Conservation (phyloP, 2,797 vertebrate species). For the Sebastes flavidus region DNA sequence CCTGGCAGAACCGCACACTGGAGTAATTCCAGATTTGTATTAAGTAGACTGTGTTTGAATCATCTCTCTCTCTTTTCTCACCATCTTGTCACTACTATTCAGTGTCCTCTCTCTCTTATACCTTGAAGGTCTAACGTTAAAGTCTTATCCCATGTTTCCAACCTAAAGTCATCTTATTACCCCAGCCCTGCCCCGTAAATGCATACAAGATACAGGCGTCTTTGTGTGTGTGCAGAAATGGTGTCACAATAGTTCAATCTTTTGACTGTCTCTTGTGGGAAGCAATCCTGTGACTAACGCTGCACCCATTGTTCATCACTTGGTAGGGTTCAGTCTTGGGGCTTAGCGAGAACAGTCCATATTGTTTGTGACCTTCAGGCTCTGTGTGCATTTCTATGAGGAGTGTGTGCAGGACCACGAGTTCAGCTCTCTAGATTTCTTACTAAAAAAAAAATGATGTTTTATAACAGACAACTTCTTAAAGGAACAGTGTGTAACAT, state of each 20-base stretch:
- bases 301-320: not conserved
- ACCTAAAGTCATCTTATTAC: slow-evolving; percentile 11
- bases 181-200: not conserved
- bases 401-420: not conserved
- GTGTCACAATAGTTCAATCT: not conserved
- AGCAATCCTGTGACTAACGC: not conserved
- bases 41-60: slow-evolving; percentile 26
- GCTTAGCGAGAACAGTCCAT: not conserved
- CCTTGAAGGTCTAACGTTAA: not conserved
- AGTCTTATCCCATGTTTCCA: slow-evolving; percentile 7
- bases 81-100: slow-evolving; percentile 12
- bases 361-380: not conserved
- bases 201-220: not conserved
- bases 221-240: slow-evolving; percentile 1
- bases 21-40: slow-evolving; percentile 37
- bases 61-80: not conserved
- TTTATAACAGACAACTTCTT: not conserved
- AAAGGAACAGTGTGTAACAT: not conserved
- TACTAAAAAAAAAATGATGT: not conserved
- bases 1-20: slow-evolving; percentile 3
- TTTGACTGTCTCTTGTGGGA: not conserved
- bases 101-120: not conserved
- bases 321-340: not conserved
- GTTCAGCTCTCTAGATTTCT: not conserved
- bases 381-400: not conserved